Evolutionary conservation across 2,797 vertebrate species (phyloP).

Genomic region (Phrynocephalus forsythii): DNA sequence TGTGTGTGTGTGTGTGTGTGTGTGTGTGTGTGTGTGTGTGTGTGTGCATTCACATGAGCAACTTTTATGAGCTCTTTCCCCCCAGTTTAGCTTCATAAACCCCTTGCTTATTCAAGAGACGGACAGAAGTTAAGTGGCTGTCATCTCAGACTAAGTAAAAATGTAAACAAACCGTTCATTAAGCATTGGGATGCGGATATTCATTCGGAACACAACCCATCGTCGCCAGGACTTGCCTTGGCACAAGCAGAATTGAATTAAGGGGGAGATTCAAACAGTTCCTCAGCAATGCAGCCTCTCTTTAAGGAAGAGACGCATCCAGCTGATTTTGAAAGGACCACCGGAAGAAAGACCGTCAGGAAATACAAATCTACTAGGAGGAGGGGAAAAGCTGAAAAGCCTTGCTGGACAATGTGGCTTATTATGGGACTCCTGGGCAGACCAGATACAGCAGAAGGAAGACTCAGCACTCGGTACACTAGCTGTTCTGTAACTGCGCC

Average conservation of each 20-base stretch:
- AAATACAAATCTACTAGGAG: not conserved
- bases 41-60: too few relatives aligned
- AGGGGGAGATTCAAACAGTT: not conserved
- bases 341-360: not conserved
- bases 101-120: not conserved
- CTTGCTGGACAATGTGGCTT: not conserved
- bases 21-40: not conserved
- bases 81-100: not conserved
- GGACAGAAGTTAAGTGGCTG: constrained; percentile 1
- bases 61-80: not conserved
- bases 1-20: not conserved
- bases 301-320: not conserved
- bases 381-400: not conserved
- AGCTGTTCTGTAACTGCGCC: not conserved
- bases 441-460: not conserved
- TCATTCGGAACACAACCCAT: constrained; percentile 4
- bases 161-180: not conserved
- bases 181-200: not conserved
- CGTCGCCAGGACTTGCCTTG: not conserved
- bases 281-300: constrained; percentile 4
- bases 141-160: not conserved
- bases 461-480: not conserved
- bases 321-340: not conserved
- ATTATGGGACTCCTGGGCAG: not conserved
- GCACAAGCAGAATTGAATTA: not conserved